phyloP scores from a whole-genome alignment of 2,888 invertebrate species.

The Eupithecia inturbata region DNA sequence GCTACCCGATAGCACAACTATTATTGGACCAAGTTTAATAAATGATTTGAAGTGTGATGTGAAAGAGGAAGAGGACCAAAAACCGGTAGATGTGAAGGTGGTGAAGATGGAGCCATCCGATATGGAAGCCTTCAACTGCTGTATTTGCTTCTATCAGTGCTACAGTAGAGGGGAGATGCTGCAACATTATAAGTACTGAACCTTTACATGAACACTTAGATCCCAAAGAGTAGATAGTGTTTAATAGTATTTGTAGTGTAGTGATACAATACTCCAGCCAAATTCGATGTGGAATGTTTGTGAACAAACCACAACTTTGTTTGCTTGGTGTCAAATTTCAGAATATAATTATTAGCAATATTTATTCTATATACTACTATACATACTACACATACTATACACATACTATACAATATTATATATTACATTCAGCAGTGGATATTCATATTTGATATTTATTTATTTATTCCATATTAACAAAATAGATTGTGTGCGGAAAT shows the following conservation, averaged over 20 bases:
- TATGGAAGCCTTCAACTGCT: slow-evolving; percentile 62
- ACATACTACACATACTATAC: no score
- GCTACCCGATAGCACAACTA: slow-evolving; percentile 49
- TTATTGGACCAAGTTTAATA: slow-evolving; percentile 41
- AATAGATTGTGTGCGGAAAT: no score
- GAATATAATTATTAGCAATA: no score
- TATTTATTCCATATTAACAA: no score
- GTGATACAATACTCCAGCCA: background rate
- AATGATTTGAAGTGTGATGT: slow-evolving; percentile 31
- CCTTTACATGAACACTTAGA: background rate
- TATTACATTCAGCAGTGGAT: no score
- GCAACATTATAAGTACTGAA: slow-evolving; percentile 70
- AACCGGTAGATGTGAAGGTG: slow-evolving; percentile 41
- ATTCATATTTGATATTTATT: no score
- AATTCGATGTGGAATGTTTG: background rate
- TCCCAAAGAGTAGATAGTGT: background rate
- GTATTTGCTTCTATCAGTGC: slow-evolving; percentile 69
- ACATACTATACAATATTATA: no score
- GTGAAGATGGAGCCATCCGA: slow-evolving; percentile 55
- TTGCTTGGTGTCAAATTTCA: background rate
- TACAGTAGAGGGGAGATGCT: slow-evolving; percentile 61
- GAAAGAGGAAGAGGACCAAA: slow-evolving; percentile 48
- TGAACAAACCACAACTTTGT: background rate
- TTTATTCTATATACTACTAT: no score
- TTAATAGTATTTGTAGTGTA: background rate